Percentiles rank a stretch among this genome's conserved stretches.
These are phyloP conservation scores for Microhierax caerulescens DNA, from an alignment of 2,797 vertebrate species.

Conservation along the genomic window DNA sequence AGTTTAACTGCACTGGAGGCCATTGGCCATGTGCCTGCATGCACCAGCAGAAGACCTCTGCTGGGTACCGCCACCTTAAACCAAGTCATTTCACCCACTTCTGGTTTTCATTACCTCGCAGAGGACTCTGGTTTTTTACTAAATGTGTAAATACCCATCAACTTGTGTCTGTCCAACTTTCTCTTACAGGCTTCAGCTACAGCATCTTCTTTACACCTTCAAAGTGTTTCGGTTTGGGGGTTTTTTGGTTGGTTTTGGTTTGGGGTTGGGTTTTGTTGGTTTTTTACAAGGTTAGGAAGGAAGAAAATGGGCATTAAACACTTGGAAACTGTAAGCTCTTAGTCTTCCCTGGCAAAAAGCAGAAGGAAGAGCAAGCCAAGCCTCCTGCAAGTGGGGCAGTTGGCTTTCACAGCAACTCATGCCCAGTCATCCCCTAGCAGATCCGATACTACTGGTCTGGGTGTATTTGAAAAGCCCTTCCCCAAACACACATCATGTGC, in stretches of 20 bases:
- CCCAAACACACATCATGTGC: not conserved
- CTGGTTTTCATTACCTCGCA: not conserved
- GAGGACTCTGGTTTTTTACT: not conserved
- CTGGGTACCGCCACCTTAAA: not conserved
- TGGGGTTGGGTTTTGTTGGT: not conserved
- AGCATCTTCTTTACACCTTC: not conserved
- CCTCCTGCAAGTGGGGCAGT: not conserved
- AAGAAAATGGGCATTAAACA: not conserved
- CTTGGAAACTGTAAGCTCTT: not conserved
- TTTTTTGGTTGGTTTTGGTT: not conserved
- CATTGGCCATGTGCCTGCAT: not conserved
- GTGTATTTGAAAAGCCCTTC: not conserved
- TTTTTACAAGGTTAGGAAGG: not conserved
- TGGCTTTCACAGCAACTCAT: not conserved
- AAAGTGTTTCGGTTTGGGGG: not conserved
- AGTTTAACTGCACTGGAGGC: not conserved
- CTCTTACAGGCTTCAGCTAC: not conserved
- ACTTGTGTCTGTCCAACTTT: not conserved
- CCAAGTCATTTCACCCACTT: not conserved
- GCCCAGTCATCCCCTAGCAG: not conserved
- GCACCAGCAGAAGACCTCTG: not conserved
- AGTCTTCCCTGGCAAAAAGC: not conserved
- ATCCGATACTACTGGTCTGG: not conserved
- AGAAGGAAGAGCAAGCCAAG: not conserved
- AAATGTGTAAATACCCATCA: not conserved